These are phyloP conservation scores for Oscheius sp. DNA, from an alignment of 2,888 invertebrate species.

Conservation along the genomic window DNA sequence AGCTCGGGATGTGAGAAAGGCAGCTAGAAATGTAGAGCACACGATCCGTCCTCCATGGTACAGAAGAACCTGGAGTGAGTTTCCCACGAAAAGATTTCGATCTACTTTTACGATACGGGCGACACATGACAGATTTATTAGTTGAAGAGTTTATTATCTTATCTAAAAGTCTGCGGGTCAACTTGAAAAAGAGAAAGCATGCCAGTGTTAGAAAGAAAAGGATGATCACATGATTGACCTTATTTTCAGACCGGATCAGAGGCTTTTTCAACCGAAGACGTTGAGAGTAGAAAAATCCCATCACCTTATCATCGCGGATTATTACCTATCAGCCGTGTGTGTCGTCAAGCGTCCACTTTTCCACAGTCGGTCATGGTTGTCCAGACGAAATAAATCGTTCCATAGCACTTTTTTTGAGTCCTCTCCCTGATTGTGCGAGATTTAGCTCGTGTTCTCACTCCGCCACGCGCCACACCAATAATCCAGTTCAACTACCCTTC, in stretches of 20 bases:
- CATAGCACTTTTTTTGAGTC: neutral
- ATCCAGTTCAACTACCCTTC: too few species aligned
- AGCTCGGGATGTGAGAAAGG: conserved; percentile 43
- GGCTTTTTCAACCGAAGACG: conserved; percentile 42
- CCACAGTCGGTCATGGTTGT: neutral
- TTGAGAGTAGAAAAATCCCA: conserved; percentile 8
- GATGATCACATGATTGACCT: neutral
- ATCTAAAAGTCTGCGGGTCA: neutral
- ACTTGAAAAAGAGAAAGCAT: neutral
- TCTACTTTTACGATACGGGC: too few species aligned
- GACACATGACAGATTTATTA: too few species aligned
- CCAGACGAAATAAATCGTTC: conserved; percentile 11
- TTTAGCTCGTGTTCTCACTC: neutral
- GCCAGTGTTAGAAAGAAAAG: neutral
- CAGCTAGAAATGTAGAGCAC: conserved; percentile 48
- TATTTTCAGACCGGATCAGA: conserved; percentile 50
- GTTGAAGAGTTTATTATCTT: neutral
- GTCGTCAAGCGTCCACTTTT: conserved; percentile 16
- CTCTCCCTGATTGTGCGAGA: neutral
- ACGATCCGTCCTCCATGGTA: conserved; percentile 57
- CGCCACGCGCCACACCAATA: too few species aligned
- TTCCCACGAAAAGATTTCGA: neutral
- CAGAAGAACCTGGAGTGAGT: conserved; percentile 54
- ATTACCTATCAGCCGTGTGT: conserved; percentile 22
- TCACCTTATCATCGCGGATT: conserved; percentile 26